Conservation (phyloP, 1,140 invertebrate species). For the Araneus ventricosus region DNA sequence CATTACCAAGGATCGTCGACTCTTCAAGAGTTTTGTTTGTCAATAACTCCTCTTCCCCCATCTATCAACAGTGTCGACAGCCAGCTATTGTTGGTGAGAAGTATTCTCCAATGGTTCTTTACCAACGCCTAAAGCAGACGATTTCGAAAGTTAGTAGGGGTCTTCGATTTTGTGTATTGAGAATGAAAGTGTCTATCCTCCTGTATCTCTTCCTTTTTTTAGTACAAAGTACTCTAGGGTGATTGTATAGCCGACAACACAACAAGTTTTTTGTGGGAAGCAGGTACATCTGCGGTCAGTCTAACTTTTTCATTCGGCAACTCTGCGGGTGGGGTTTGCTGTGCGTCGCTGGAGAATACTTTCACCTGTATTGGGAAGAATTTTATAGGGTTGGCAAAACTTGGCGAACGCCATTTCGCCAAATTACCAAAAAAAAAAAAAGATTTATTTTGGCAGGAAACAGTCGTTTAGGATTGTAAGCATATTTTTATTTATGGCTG, state of each 20-base stretch:
- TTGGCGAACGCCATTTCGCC: not conserved
- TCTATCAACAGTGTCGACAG: no score
- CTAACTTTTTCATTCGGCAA: not conserved
- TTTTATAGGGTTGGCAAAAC: not conserved
- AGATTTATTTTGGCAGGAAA: no score
- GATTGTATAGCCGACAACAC: constrained; percentile 10
- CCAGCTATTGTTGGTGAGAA: not conserved
- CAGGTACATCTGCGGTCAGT: constrained; percentile 38
- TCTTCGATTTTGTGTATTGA: constrained; percentile 11
- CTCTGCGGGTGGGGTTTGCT: not conserved
- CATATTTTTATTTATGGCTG: no score
- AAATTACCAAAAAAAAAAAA: no score
- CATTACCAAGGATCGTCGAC: constrained; percentile 34
- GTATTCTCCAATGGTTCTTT: not conserved
- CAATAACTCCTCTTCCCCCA: constrained; percentile 25
- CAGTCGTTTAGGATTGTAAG: no score
- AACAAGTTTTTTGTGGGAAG: constrained; percentile 27
- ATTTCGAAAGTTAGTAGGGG: constrained; percentile 6
- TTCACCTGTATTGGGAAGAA: constrained; percentile 30
- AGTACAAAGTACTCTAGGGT: not conserved
- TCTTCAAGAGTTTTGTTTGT: constrained; percentile 47
- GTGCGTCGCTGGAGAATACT: not conserved
- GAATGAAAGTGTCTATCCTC: constrained; percentile 40
- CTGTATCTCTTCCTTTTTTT: constrained; percentile 34
- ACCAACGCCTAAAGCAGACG: not conserved